Base-by-base conservation (phyloP, 2,888 invertebrate species). In the Philereme vetulata region DNA sequence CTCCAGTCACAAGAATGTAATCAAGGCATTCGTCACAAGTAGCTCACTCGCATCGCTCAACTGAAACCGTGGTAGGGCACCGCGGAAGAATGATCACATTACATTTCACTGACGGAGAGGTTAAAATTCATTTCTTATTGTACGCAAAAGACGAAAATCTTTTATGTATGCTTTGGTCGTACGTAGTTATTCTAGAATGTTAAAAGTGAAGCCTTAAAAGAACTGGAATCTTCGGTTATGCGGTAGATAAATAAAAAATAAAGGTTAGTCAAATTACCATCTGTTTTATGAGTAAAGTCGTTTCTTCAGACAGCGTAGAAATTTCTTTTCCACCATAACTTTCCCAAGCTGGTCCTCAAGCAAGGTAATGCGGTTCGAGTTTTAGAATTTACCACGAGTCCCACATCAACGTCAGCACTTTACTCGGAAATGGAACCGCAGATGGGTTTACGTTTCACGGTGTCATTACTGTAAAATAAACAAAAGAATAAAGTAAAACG, bases 11-110 rank as follows among this genome's bases (percentile, higher is more conserved):
- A 76, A 78, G 82, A 85, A 86, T 85, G 85, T 85, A 86, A 86
- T 86, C 85, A 88, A 85, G 84, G 80, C 81, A 87, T 87, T 82
- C 79, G 82, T 86, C 85, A 84, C 76, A 70, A 68, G 74, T 46
- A 50, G 55, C 59, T 49, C 40, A n/a, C 73, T 72, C 74, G 62
- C 72, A 82, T 81, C 80, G 71, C 75, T 82, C 82, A 78, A 72
- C 71, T 65, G 71, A 54, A 75, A 70, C 75, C 71, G 67, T 68
- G 67, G 66, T 70, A 68, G 69, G 43, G 64, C 64, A 71, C 73
- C 72, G 72, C 73, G 70, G 72, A 77, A 78, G 77, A 82, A 75
- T 77, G 77, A 81, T 82, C 74, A 74, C 72, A 68, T 76, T 79
- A 74, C 72, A 68, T 79, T 82, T 80, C 77, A 83, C 70, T 74